Conservation (phyloP, 92 coral and sea anemone species). For the Phenganax subtilis region DNA sequence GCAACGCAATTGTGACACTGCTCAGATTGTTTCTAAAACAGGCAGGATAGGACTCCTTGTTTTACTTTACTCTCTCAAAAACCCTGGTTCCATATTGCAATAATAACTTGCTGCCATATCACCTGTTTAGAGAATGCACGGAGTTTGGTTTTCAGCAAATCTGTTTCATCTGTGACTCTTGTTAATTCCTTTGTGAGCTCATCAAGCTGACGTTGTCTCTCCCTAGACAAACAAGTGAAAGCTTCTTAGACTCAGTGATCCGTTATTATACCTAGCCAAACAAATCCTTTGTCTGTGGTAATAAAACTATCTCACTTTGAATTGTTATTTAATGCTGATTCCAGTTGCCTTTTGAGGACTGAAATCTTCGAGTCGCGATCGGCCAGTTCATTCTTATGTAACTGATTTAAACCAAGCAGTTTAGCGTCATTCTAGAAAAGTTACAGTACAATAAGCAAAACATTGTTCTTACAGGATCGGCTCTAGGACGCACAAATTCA, state of each 20-base stretch:
- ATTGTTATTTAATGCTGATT: slow-evolving; percentile 79
- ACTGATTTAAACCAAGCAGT: slow-evolving; percentile 47
- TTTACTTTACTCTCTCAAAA: neutral
- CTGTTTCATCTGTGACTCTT: slow-evolving; percentile 90
- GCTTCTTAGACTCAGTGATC: neutral
- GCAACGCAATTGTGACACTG: slow-evolving; percentile 71
- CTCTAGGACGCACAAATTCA: no score
- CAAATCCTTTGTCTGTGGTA: neutral
- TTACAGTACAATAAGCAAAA: neutral
- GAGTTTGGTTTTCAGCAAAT: slow-evolving; percentile 60
- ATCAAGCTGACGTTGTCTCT: slow-evolving; percentile 90
- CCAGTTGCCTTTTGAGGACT: slow-evolving; percentile 72
- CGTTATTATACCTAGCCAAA: neutral
- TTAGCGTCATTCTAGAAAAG: slow-evolving; percentile 46
- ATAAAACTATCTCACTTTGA: slow-evolving; percentile 57
- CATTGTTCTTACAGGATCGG: no score
- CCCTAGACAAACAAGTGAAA: slow-evolving; percentile 43
- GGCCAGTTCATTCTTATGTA: slow-evolving; percentile 59
- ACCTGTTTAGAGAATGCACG: slow-evolving; percentile 67
- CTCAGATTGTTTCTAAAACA: slow-evolving; percentile 44
- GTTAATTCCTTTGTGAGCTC: slow-evolving; percentile 79
- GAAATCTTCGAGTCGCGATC: slow-evolving; percentile 66
- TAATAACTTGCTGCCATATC: neutral
- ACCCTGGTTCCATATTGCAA: neutral
- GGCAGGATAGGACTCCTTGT: neutral